Evolutionary conservation across 2,888 invertebrate genomes (phyloP), one percentile per base, ranked within the genome.

Genomic region (Linnaemya vulpina): DNA sequence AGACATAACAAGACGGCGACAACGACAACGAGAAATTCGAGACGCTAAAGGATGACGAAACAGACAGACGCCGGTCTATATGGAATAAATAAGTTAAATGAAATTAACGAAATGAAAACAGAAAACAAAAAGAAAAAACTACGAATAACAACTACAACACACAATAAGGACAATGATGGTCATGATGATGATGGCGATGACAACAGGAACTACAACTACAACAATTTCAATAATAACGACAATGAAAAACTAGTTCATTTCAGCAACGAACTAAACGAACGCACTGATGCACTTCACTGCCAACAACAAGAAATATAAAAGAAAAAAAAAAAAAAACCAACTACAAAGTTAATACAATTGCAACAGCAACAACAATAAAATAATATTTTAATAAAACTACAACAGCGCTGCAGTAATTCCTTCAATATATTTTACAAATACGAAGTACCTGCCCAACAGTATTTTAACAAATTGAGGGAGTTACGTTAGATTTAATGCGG

Each of bases 21-120:
- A 79, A 79, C 73, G 17, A 70, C 63, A 17, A 83, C 46, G 74
- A 70, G 78, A 85, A 85, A 85, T 82, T 85, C 75, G 85, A 85
- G 71, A 85, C 82, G 82, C 82, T 79, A 79, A 85, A 85, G 85
- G 85, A 85, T 82, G 85, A 85, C 78, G 78, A 79, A 85, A 85
- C 60, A 65, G 78, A 85, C 82, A 85, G 82, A 85, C 85, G 82
- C 78, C 82, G 82, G 80, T 79, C 73, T 73, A 73, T 81, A 81
- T 62, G 74, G 65, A 62, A 76, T 49, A 68, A 84, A 77, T 70
- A 68, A 63, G 67, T 76, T 51, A 58, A 76, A 76, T 67, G 46
- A 76, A 76, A 55, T 75, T 20, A 53, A 63, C 2, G 7, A 40
- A 43, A 46, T 46, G 40, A 53, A 67, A 43, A 17, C 40, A 53